Percentiles rank a stretch among this genome's conserved stretches.
Conservation (phyloP, 2,113 vertebrate species). For the Merops nubicus region DNA sequence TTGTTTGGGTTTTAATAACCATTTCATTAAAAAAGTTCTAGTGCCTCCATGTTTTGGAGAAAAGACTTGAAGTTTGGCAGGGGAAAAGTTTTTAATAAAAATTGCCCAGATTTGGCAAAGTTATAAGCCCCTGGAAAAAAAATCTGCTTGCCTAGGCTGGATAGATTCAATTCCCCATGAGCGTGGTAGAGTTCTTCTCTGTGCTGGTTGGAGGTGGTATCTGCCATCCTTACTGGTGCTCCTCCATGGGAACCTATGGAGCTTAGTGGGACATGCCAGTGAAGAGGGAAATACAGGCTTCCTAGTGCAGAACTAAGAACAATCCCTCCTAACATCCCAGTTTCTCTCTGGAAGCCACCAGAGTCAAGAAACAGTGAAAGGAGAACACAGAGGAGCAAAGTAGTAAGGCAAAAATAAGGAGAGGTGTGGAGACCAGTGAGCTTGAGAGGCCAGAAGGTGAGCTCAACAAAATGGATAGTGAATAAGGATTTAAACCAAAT, state of each 20-base stretch:
- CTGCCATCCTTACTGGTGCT: background rate
- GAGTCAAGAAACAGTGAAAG: background rate
- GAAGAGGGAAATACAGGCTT: background rate
- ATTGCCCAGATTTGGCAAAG: background rate
- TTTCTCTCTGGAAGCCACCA: background rate
- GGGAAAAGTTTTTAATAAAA: slow-evolving; percentile 15
- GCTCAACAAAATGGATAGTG: background rate
- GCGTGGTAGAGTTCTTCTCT: background rate
- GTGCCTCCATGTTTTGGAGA: slow-evolving; percentile 23
- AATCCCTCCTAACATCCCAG: background rate
- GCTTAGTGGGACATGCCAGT: background rate
- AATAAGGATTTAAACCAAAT: background rate
- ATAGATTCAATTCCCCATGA: background rate
- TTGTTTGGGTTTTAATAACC: slow-evolving; percentile 30
- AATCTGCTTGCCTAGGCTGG: background rate
- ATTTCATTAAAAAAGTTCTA: slow-evolving; percentile 41
- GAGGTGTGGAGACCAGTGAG: background rate
- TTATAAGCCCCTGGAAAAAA: background rate
- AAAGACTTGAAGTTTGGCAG: slow-evolving; percentile 25
- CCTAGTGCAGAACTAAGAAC: background rate
- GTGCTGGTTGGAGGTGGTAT: background rate
- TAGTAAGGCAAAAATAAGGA: background rate
- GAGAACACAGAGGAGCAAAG: background rate
- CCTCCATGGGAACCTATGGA: background rate
- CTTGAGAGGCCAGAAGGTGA: background rate